Percentiles rank a stretch among this genome's conserved stretches.
These are phyloP conservation scores for Tetrapedia diversipes DNA, from an alignment of 2,888 invertebrate species.

Conservation along the genomic window DNA sequence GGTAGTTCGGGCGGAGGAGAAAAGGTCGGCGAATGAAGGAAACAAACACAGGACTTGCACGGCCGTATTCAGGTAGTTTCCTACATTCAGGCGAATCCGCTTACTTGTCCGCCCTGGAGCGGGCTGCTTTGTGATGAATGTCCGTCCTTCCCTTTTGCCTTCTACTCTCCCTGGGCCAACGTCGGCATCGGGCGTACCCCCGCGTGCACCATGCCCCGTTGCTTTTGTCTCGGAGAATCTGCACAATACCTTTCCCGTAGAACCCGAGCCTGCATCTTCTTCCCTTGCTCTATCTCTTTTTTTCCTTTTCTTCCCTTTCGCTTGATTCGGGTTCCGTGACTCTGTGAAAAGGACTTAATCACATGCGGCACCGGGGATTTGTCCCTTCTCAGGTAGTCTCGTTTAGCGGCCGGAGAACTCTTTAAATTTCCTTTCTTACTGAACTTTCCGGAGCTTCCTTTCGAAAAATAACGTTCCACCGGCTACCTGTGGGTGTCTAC, in stretches of 20 bases:
- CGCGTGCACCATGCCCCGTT: conserved; percentile 37
- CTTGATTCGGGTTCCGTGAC: conserved; percentile 50
- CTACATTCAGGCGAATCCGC: conserved; percentile 63
- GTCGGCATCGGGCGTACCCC: conserved; percentile 19
- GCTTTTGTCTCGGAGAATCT: conserved; percentile 66
- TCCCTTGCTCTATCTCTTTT: conserved; percentile 29
- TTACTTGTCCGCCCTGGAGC: conserved; percentile 69
- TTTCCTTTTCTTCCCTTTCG: conserved; percentile 43
- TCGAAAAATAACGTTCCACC: neutral
- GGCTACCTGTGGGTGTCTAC: neutral
- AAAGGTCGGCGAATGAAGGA: conserved; percentile 21
- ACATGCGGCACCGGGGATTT: conserved; percentile 65
- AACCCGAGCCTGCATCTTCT: conserved; percentile 45
- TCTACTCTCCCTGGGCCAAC: conserved; percentile 30
- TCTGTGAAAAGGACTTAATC: conserved; percentile 70
- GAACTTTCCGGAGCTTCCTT: conserved; percentile 7
- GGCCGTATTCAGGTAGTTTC: conserved; percentile 67
- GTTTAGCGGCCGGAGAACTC: conserved; percentile 26
- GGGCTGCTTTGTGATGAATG: conserved; percentile 69
- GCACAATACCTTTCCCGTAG: conserved; percentile 65
- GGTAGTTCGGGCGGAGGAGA: conserved; percentile 26
- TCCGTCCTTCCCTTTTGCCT: conserved; percentile 59
- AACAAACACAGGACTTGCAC: conserved; percentile 27
- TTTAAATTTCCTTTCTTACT: conserved; percentile 46
- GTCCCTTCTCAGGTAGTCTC: conserved; percentile 65